Percentiles rank a stretch among this genome's conserved stretches.
phyloP scores from a whole-genome alignment of 2,113 vertebrate genomes.

The Oncorhynchus clarkii region DNA sequence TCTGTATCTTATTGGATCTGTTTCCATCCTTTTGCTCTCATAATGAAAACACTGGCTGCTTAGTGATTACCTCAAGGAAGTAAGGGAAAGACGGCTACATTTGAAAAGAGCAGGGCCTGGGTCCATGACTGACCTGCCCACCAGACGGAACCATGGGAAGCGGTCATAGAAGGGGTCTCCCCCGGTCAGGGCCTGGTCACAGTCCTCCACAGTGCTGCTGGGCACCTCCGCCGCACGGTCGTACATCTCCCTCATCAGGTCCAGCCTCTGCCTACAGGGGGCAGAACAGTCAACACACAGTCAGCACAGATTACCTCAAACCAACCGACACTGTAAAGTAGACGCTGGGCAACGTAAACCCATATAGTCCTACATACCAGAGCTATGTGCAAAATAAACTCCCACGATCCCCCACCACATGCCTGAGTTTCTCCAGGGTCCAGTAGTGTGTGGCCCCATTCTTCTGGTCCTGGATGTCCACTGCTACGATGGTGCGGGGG shows the following conservation, averaged over 20 bases:
- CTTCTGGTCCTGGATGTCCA: slow-evolving; percentile 97
- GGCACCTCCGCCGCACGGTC: slow-evolving; percentile 95
- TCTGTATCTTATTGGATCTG: no score
- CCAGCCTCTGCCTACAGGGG: slow-evolving; percentile 85
- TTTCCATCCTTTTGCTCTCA: background rate
- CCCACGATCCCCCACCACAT: background rate
- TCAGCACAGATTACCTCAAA: background rate
- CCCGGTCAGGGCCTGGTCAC: slow-evolving; percentile 88
- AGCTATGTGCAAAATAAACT: no score
- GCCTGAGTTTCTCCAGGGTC: slow-evolving; percentile 98
- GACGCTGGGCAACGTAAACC: no score
- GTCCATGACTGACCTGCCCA: slow-evolving; percentile 83
- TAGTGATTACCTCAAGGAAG: background rate
- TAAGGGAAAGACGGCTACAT: background rate
- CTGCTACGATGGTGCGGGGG: slow-evolving; percentile 90
- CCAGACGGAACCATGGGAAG: slow-evolving; percentile 98
- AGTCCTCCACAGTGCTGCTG: slow-evolving; percentile 88
- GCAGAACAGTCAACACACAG: background rate
- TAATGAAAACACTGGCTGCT: no score
- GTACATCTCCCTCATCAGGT: slow-evolving; percentile 98
- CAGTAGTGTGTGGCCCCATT: slow-evolving; percentile 98
- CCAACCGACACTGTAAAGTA: background rate
- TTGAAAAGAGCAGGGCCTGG: background rate
- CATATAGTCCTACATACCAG: no score
- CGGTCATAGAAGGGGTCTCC: slow-evolving; percentile 98